Conservation (phyloP, 2,888 invertebrate genomes). For the Neocrepidodera transversa region DNA sequence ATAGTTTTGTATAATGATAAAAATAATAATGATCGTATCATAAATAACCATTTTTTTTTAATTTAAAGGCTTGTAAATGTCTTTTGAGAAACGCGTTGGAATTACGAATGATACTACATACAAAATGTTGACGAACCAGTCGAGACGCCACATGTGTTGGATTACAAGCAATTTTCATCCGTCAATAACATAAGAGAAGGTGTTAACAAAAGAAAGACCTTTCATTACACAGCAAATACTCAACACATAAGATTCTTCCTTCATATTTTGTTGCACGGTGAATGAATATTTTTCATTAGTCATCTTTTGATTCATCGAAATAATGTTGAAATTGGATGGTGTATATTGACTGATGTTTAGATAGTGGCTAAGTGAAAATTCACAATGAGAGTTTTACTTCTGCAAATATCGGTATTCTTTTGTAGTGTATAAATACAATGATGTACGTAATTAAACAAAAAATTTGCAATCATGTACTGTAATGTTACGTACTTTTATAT, state of each 20-base stretch:
- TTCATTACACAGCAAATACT: slow-evolving; percentile 18
- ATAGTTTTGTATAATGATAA: no score
- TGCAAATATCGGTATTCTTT: neutral
- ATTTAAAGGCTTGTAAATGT: no score
- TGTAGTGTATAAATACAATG: no score
- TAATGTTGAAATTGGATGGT: neutral
- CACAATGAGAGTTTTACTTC: neutral
- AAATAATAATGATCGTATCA: no score
- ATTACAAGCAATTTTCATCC: slow-evolving; percentile 14
- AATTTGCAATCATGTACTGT: no score
- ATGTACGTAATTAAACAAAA: no score
- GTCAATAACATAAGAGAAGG: slow-evolving; percentile 13
- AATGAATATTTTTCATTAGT: slow-evolving; percentile 24
- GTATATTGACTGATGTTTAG: neutral
- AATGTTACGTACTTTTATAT: no score
- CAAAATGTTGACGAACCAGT: no score
- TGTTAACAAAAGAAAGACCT: slow-evolving; percentile 8
- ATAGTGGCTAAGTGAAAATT: neutral
- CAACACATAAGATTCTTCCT: slow-evolving; percentile 1
- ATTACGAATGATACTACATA: no score
- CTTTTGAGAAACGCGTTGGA: no score
- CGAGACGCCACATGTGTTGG: slow-evolving; percentile 6
- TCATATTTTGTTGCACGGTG: neutral
- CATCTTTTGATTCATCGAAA: slow-evolving; percentile 17
- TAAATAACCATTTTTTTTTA: no score